Evolutionary conservation across 2,888 invertebrate species (phyloP).

Genomic region (Ceriagrion tenellum): DNA sequence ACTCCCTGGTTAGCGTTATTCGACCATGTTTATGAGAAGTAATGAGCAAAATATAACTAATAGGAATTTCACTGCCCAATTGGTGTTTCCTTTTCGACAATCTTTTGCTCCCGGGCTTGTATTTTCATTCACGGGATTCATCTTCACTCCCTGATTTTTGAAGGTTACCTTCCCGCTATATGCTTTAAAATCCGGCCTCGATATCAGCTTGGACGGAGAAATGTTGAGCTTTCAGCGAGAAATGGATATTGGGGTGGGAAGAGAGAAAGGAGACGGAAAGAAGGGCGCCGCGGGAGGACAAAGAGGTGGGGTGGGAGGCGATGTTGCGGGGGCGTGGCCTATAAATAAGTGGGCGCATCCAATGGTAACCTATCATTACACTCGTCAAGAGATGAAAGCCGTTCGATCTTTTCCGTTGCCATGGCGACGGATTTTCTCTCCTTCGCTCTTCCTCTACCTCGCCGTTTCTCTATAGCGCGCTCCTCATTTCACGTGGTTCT

Average conservation of each 20-base stretch:
- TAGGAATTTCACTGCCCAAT: neutral
- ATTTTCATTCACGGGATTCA: neutral
- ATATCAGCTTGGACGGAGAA: neutral
- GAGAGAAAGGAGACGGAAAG: neutral
- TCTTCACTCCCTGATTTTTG: neutral
- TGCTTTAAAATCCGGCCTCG: neutral
- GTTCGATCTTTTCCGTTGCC: conserved; percentile 60
- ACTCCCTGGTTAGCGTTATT: no score
- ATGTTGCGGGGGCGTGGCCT: conserved; percentile 61
- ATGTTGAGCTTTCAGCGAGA: neutral
- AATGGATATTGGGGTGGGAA: neutral
- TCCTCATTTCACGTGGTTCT: conserved; percentile 6
- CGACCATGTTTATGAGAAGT: no score
- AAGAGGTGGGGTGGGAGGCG: neutral
- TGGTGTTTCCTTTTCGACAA: neutral
- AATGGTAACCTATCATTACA: conserved; percentile 67
- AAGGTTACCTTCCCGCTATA: neutral
- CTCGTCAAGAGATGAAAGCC: conserved; percentile 65
- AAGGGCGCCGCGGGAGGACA: neutral
- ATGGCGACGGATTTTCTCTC: conserved; percentile 52
- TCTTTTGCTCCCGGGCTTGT: neutral
- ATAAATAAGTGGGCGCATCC: conserved; percentile 64
- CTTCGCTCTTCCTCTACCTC: neutral
- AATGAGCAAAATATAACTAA: no score
- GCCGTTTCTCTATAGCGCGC: neutral